Evolutionary conservation across 2,113 vertebrate genomes (phyloP).

Genomic region (Dicrurus megarhynchus): DNA sequence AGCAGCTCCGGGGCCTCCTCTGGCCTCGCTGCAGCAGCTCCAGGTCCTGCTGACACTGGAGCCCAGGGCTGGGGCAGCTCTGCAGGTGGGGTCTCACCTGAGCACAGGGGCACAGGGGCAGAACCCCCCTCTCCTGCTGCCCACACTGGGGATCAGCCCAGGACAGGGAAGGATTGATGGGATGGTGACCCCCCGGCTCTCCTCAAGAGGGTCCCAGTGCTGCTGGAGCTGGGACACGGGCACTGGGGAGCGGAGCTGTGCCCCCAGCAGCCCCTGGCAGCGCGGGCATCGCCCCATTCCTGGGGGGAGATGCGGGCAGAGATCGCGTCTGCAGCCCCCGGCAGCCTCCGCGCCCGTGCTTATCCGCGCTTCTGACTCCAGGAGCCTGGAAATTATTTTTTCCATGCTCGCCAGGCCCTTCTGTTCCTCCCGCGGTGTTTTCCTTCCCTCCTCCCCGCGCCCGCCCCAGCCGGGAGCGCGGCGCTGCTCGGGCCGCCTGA

Average conservation of each 20-base stretch:
- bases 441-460: background rate
- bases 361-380: background rate
- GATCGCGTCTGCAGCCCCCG: background rate
- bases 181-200: fast-evolving
- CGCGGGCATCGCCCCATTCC: fast-evolving
- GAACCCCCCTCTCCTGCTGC: background rate
- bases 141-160: background rate
- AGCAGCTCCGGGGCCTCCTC: fast-evolving
- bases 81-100: background rate
- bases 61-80: background rate
- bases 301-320: background rate
- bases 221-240: fast-evolving
- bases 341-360: background rate
- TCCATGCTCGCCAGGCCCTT: background rate
- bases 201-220: fast-evolving
- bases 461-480: background rate
- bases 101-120: background rate
- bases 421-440: background rate
- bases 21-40: background rate
- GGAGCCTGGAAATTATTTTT: background rate
- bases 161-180: background rate
- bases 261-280: background rate
- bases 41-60: background rate
- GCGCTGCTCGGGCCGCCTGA: background rate
- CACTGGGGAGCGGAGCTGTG: background rate